These are phyloP conservation scores for Baccha elongata DNA, from an alignment of 2,888 invertebrate genomes.

Conservation along the genomic window DNA sequence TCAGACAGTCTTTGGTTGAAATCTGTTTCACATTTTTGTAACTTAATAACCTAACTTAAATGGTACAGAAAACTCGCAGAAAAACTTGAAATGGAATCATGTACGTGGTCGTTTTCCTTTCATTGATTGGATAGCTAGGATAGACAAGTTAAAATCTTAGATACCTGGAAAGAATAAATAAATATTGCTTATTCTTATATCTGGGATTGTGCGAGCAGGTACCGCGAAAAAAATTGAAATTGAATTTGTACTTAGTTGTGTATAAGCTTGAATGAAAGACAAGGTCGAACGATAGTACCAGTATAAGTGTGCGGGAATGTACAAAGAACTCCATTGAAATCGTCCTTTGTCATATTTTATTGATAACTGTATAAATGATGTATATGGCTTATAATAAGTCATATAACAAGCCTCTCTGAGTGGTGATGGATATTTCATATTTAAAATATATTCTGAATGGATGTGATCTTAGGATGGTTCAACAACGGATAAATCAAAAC, in stretches of 20 bases:
- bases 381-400: too few species aligned
- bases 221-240: slow-evolving; percentile 66
- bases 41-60: slow-evolving; percentile 65
- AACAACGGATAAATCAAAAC: too few species aligned
- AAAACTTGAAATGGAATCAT: slow-evolving; percentile 45
- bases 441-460: too few species aligned
- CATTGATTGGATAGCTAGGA: slow-evolving; percentile 29
- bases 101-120: slow-evolving; percentile 21
- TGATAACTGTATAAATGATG: background rate
- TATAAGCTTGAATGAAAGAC: slow-evolving; percentile 34
- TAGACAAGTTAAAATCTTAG: background rate
- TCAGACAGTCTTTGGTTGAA: slow-evolving; percentile 22
- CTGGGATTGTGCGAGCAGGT: background rate
- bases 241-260: slow-evolving; percentile 49
- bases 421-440: background rate
- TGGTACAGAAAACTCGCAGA: slow-evolving; percentile 34
- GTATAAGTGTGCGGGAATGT: background rate
- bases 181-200: background rate
- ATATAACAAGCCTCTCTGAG: too few species aligned
- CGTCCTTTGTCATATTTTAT: background rate
- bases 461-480: too few species aligned
- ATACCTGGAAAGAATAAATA: background rate
- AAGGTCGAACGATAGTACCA: slow-evolving; percentile 32
- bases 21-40: slow-evolving; percentile 62
- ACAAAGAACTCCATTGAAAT: background rate